A percentile compares a stretch with the other conserved stretches of the same genome.
phyloP scores from a whole-genome alignment of 2,113 vertebrate genomes.

The Paradoxurus hermaphroditus region DNA sequence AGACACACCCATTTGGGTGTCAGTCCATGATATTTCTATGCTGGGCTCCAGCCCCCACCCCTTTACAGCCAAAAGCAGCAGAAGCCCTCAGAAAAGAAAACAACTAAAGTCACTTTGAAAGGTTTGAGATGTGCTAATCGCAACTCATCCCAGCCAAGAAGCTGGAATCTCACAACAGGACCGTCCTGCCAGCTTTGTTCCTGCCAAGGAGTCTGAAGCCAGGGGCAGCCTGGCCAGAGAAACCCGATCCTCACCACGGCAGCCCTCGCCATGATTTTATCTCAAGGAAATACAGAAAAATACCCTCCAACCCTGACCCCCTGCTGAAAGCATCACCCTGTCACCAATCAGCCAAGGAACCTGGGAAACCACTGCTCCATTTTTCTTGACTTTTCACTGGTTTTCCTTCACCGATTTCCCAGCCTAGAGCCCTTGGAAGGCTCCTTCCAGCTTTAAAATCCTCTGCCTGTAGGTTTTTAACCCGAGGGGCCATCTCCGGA shows the following conservation, averaged over 20 bases:
- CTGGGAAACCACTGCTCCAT: background rate
- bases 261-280: background rate
- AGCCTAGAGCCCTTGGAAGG: background rate
- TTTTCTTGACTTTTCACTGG: background rate
- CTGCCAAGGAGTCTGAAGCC: constrained; percentile 36
- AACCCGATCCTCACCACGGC: constrained; percentile 14
- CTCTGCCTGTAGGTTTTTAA: background rate
- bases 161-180: constrained; percentile 54
- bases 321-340: background rate
- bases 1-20: constrained; percentile 63
- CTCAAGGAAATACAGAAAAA: constrained; percentile 60
- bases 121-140: constrained; percentile 67
- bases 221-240: background rate
- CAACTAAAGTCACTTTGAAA: constrained; percentile 70
- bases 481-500: background rate
- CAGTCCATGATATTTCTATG: constrained; percentile 53
- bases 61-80: constrained; percentile 59
- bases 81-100: constrained; percentile 68
- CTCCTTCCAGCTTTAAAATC: constrained; percentile 7
- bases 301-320: background rate
- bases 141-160: constrained; percentile 53
- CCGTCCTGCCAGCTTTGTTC: background rate
- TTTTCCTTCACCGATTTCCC: background rate
- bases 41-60: constrained; percentile 36
- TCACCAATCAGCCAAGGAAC: background rate